These are phyloP conservation scores for Leptinotarsa lineolata DNA, from an alignment of 1,140 invertebrate genomes.

Conservation along the genomic window DNA sequence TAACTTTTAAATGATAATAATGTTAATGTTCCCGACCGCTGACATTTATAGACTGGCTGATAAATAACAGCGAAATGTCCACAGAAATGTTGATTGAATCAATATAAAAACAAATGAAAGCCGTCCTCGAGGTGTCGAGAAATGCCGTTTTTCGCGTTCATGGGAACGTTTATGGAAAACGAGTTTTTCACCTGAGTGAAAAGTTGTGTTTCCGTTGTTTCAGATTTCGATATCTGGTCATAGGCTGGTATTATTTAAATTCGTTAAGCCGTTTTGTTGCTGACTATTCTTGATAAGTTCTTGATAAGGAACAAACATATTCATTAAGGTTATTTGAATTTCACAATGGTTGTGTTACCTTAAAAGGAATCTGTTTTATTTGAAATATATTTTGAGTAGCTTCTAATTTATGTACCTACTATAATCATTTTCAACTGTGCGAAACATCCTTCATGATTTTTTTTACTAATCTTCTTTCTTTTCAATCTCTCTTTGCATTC, in stretches of 20 bases:
- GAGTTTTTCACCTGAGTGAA: neutral
- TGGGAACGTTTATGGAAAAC: neutral
- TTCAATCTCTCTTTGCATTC: too few relatives aligned
- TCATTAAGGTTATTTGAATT: too few relatives aligned
- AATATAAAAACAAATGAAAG: slow-evolving; percentile 9
- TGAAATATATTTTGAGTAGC: too few relatives aligned
- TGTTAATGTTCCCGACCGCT: slow-evolving; percentile 22
- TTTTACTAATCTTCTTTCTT: too few relatives aligned
- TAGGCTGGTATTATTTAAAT: neutral
- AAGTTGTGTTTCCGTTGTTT: slow-evolving; percentile 1
- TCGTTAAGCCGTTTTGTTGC: neutral
- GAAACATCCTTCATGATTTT: too few relatives aligned
- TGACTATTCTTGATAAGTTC: too few relatives aligned
- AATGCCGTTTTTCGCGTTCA: neutral
- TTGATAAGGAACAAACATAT: too few relatives aligned
- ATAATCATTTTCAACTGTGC: too few relatives aligned
- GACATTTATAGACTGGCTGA: slow-evolving; percentile 25
- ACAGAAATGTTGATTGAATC: slow-evolving; percentile 16
- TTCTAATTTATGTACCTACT: too few relatives aligned
- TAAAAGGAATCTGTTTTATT: too few relatives aligned
- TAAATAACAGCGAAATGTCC: neutral
- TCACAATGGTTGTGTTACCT: too few relatives aligned
- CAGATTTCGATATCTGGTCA: neutral
- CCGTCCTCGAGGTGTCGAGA: neutral
- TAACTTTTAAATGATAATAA: slow-evolving; percentile 31